A percentile compares a stretch with the other conserved stretches of the same genome.
Evolutionary conservation across 2,888 invertebrate genomes (phyloP).

Genomic region (Caenorhabditis japonica): DNA sequence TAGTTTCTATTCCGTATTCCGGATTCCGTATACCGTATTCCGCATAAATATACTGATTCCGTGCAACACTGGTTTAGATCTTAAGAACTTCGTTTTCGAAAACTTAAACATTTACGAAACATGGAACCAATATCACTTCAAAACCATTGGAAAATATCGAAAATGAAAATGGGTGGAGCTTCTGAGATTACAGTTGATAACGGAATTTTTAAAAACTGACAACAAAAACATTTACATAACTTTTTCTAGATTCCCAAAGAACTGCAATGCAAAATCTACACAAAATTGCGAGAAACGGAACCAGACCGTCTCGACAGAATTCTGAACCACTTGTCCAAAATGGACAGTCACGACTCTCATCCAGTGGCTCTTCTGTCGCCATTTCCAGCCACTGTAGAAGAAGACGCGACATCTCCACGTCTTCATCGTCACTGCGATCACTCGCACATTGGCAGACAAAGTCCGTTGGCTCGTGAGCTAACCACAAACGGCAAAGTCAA

Average conservation of each 20-base stretch:
- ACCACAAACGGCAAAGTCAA: conserved; percentile 58
- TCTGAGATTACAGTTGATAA: too few species aligned
- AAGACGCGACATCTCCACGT: conserved; percentile 42
- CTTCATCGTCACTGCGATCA: conserved; percentile 40
- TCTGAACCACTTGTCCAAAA: conserved; percentile 72
- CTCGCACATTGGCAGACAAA: conserved; percentile 51
- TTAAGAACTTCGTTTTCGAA: too few species aligned
- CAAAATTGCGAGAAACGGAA: conserved; percentile 87
- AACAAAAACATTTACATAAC: background rate
- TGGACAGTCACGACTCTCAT: conserved; percentile 54
- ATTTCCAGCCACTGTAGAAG: conserved; percentile 60
- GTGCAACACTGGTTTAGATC: too few species aligned
- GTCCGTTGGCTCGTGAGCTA: conserved; percentile 45
- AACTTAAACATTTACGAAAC: too few species aligned
- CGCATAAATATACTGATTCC: too few species aligned
- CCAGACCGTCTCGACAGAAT: conserved; percentile 86
- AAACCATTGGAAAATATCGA: too few species aligned
- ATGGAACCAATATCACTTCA: too few species aligned
- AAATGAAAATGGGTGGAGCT: too few species aligned
- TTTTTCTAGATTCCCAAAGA: conserved; percentile 83
- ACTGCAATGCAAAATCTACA: conserved; percentile 88
- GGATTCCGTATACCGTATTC: too few species aligned
- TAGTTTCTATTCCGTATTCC: too few species aligned
- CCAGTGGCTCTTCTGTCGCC: conserved; percentile 52
- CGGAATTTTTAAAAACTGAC: too few species aligned